phyloP scores from a whole-genome alignment of 1,140 invertebrate species.

The Tetraneura akinire region DNA sequence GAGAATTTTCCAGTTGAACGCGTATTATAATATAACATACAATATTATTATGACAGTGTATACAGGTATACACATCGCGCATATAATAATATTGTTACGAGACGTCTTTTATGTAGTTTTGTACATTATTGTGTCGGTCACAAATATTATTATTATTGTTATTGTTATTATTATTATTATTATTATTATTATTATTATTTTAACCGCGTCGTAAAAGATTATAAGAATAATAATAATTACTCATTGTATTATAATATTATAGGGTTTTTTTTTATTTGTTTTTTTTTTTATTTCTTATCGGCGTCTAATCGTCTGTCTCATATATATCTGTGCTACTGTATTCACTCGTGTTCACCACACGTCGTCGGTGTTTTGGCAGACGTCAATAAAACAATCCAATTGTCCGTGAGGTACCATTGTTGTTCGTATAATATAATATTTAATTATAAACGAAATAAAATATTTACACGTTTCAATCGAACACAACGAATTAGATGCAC shows the following conservation, averaged over 20 bases:
- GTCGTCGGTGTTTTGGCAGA: neutral
- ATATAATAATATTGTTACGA: neutral
- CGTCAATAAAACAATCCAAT: neutral
- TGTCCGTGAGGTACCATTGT: neutral
- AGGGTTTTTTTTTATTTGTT: neutral
- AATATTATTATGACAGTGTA: neutral
- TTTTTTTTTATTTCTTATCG: neutral
- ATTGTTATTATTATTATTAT: no score
- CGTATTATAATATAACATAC: neutral
- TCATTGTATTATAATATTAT: constrained; percentile 5
- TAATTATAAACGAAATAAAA: neutral
- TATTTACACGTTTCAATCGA: constrained; percentile 1
- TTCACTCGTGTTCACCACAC: no score
- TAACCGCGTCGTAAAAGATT: neutral
- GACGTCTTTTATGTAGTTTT: no score
- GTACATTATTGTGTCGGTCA: neutral
- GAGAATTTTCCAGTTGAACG: neutral
- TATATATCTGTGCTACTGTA: neutral
- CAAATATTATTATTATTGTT: no score
- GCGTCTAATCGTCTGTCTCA: neutral
- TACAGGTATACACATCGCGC: neutral
- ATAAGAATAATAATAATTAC: neutral
- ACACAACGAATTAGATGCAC: neutral
- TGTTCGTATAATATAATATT: neutral
- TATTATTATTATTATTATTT: no score